Evolutionary conservation across 1,140 invertebrate genomes (phyloP), one percentile per base, ranked within the genome.

Genomic region (Spodoptera frugiperda): DNA sequence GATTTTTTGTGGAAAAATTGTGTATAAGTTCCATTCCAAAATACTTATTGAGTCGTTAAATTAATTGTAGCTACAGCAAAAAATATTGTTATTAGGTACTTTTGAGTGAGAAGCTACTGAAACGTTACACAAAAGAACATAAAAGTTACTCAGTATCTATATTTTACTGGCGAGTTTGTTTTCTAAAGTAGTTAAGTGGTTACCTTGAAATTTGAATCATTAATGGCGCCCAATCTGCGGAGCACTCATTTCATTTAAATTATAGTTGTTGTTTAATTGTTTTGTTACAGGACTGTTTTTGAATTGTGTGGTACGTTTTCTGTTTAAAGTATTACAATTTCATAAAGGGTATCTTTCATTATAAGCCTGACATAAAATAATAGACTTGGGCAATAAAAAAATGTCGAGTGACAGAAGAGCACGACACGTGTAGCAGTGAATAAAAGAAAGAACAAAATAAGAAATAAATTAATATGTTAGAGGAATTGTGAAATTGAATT

Each of bases 31-130:
- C 19, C 14, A 14, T 17, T 39, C 33, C 11, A 21, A 63, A 68
- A 51, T 68, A 68, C 48, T 53, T 68, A 33, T 25, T 33, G 44
- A 67, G 44, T 67, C 44, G 63, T 67, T 67, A 67, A 67, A 63
- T 63, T 67, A 67, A 48, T 67, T 67, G 63, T 63, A 39, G 9
- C 33, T 39, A 63, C 59, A 15, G n/a, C 15, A 44, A 63, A 63
- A 61, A 63, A 63, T 63, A 67, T 48, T 67, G 63, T 67, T 67
- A 25, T 49, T 48, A 48, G 63, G 39, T 19, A 49, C 44, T 48
- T 67, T 1, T 49, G 21, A 19, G 19, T 12, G 25, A 67, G 63
- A 25, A 67, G n/a, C 63, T 19, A 49, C 63, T 67, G 46, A 49
- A 65, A 25, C 49, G n/a, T 63, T 44, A 17, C 33, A 63, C 33